Percentiles rank a stretch among this genome's conserved stretches.
Evolutionary conservation across 2,113 vertebrate genomes (phyloP).

Genomic region (Xenopus borealis): DNA sequence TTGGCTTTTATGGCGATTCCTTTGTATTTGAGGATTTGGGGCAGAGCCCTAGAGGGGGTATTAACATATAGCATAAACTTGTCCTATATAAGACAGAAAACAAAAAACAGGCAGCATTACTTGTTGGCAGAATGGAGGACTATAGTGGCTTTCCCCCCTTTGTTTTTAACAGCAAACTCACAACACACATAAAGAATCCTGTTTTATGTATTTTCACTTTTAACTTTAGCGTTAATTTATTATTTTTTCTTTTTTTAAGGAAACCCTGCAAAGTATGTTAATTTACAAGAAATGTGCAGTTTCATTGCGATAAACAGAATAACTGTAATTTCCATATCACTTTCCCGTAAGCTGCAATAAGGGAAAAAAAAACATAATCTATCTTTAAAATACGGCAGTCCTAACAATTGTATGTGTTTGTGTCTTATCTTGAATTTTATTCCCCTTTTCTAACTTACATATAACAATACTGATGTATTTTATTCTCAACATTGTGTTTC

Average conservation of each 20-base stretch:
- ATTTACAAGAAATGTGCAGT: conserved; percentile 61
- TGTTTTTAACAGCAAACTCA: neutral
- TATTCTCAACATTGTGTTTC: conserved; percentile 54
- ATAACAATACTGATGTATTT: conserved; percentile 61
- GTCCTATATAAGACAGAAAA: conserved; percentile 49
- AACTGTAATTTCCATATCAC: conserved; percentile 63
- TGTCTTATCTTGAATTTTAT: conserved; percentile 51
- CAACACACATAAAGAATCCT: conserved; percentile 2
- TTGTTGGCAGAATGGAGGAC: conserved; percentile 65
- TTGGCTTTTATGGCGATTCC: conserved; percentile 83
- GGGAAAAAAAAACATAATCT: conserved; percentile 44
- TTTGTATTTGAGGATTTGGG: conserved; percentile 87
- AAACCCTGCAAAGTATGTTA: neutral
- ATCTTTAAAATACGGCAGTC: conserved; percentile 24
- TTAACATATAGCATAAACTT: conserved; percentile 60
- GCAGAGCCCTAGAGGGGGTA: conserved; percentile 82
- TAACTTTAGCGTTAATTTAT: neutral
- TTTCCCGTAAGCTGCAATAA: conserved; percentile 63
- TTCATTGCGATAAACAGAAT: conserved; percentile 70
- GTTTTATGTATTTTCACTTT: neutral
- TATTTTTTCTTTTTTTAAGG: neutral
- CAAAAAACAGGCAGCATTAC: conserved; percentile 78
- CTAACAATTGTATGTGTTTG: conserved; percentile 52
- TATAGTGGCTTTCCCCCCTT: conserved; percentile 57
- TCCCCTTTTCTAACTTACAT: conserved; percentile 58